Evolutionary conservation across 2,113 vertebrate genomes (phyloP), one percentile per base, ranked within the genome.

Genomic region (Ailurus styani): DNA sequence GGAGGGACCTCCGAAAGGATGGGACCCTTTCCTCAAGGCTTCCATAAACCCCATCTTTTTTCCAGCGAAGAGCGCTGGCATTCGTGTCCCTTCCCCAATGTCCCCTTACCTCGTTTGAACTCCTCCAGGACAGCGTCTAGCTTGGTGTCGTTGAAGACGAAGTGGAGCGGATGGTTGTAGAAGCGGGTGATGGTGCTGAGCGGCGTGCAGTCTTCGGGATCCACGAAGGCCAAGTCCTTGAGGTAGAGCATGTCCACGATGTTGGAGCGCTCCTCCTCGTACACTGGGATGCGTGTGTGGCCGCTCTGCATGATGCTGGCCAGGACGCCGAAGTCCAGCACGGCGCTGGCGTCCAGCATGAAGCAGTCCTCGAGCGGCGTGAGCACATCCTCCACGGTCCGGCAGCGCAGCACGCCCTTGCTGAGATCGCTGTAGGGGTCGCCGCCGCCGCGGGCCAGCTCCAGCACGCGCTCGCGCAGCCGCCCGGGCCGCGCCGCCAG

Each of bases 251-350:
- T 99, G 81, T 99, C 99, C 90, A 99, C 99, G 2, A 99, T 99
- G 98, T 99, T 99, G 95, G 99, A 99, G 94, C 99, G 99, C 98
- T 99, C 99, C 57, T 99, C 99, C 93, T 99, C 99, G 6, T 99
- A 99, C 31, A 99, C 99, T 0, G 99, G 99, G 37, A 99, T 99
- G 10, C 99, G 99, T 1, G 99, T 99, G 98, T 99, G 99, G 7
- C 99, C 99, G 62, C 99, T 99, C 99, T 99, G 99, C 99, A 99
- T 99, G 98, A 99, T 99, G 94, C 99, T 99, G 0, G 99, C 99
- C 99, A 99, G 99, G 97, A 99, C 99, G 97, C 98, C 98, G 97
- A 99, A 99, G 98, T 99, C 99, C 96, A 99, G 98, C 57, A 99
- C 97, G 2, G 98, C 98, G 3, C 98, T 98, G 90, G 99, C 98